Evolutionary conservation across 2,113 vertebrate species (phyloP).

Genomic region (Uria lomvia): DNA sequence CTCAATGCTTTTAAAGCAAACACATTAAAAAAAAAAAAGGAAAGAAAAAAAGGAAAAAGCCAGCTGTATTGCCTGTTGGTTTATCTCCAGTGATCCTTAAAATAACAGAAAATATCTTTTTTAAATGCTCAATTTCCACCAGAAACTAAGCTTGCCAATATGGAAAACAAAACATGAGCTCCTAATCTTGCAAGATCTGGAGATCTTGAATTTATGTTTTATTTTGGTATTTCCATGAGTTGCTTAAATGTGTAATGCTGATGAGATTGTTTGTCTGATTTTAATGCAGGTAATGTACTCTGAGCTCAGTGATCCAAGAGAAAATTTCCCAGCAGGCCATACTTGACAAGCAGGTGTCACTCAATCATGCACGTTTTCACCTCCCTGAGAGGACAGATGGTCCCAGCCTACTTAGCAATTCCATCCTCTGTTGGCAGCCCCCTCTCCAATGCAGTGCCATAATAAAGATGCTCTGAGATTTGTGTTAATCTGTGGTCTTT

Average conservation of each 20-base stretch:
- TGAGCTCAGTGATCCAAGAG: constrained; percentile 75
- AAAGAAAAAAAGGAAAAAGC: background rate
- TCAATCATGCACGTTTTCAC: constrained; percentile 75
- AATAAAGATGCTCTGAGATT: constrained; percentile 72
- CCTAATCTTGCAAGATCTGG: background rate
- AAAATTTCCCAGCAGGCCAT: constrained; percentile 79
- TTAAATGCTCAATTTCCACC: background rate
- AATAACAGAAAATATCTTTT: background rate
- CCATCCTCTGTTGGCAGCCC: constrained; percentile 69
- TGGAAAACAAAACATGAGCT: background rate
- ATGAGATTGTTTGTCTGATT: constrained; percentile 73
- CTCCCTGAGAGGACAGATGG: constrained; percentile 78
- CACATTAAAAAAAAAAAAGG: background rate
- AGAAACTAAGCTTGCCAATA: background rate
- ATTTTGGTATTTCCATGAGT: background rate
- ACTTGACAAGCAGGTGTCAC: constrained; percentile 86
- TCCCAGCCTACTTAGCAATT: constrained; percentile 78
- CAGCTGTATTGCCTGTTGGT: background rate
- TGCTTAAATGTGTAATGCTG: constrained; percentile 11
- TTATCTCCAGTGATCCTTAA: background rate
- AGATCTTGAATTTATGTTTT: background rate
- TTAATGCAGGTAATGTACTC: constrained; percentile 80
- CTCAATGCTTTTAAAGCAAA: background rate
- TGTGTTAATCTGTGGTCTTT: constrained; percentile 76
- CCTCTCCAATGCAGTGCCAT: constrained; percentile 57